Evolutionary conservation across 2,797 vertebrate species (phyloP), one percentile per base, ranked within the genome.

Genomic region (Bovichtus diacanthus): DNA sequence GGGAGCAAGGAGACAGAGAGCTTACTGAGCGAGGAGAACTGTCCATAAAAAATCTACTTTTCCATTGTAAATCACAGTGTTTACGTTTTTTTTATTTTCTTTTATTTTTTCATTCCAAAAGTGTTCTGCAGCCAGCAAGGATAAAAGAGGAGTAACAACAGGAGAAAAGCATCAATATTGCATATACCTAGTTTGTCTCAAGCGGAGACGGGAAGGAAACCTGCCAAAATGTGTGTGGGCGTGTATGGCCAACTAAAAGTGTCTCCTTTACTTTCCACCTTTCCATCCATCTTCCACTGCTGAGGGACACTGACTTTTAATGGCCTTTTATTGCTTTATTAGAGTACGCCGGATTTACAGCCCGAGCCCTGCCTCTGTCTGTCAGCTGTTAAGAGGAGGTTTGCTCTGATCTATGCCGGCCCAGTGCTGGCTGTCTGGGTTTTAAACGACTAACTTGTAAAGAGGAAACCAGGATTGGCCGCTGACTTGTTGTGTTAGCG

Each of bases 261-360:
- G 78, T 87, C 83, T 88, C 73, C 56, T 81, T 78, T 90, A 75
- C 80, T 72, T 84, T 84, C 75, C 72, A 83, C 83, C 79, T 87
- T 80, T 88, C 82, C 78, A 91, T 92, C 87, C 79, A 85, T 91
- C 89, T 89, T 88, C 77, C 43, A 36, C 60, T 34, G 79, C 87
- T 72, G 81, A 83, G 78, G 83, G 75, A 93, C 82, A 67, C 77
- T 87, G 88, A 90, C 84, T 90, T 94, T 92, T 91, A 92, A 93
- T 78, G 74, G 86, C 67, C 86, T 78, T 90, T 93, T 91, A 93
- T 90, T 88, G 89, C 87, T 91, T 91, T 92, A 92, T 93, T 92
- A 92, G 88, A 88, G 87, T 80, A 87, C 8, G 68, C 59, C 47
- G 79, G 89, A 94, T 93, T 94, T 93, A 94, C 67, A 59, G 88